A percentile compares a stretch with the other conserved stretches of the same genome.
Conservation (phyloP, 2,113 vertebrate genomes). For the Oreochromis aureus region DNA sequence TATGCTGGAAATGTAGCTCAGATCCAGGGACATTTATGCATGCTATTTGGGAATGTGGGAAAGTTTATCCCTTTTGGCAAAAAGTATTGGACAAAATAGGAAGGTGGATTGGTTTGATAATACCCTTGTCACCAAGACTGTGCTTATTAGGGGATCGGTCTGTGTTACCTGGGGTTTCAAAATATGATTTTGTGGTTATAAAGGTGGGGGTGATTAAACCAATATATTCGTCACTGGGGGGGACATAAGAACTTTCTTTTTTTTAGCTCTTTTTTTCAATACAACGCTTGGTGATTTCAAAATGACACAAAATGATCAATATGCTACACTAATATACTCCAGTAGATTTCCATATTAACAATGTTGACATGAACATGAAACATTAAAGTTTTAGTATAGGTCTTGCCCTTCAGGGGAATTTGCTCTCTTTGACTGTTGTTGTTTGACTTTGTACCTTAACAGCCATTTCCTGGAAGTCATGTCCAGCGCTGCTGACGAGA, state of each 20-base stretch:
- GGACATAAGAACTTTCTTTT: not conserved
- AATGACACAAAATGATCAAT: not conserved
- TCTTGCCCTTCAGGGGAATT: not conserved
- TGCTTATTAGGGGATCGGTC: no score
- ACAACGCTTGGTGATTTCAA: not conserved
- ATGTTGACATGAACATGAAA: not conserved
- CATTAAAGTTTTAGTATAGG: not conserved
- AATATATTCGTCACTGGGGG: not conserved
- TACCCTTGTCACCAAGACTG: no score
- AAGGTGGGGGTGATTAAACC: not conserved
- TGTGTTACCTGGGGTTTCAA: no score
- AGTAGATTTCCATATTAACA: not conserved
- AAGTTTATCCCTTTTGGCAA: no score
- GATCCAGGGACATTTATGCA: no score
- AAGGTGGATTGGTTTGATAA: no score
- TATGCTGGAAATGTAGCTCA: no score
- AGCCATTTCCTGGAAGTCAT: constrained; percentile 84
- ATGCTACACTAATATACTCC: not conserved
- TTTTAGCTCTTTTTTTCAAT: not conserved
- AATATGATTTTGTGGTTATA: no score
- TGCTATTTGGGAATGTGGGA: no score
- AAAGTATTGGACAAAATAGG: no score
- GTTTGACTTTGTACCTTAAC: constrained; percentile 66
- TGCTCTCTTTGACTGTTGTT: not conserved
- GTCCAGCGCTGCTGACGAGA: constrained; percentile 76